These are phyloP conservation scores for Scelioninae gen. 2 DNA, from an alignment of 2,888 invertebrate species.

Conservation along the genomic window DNA sequence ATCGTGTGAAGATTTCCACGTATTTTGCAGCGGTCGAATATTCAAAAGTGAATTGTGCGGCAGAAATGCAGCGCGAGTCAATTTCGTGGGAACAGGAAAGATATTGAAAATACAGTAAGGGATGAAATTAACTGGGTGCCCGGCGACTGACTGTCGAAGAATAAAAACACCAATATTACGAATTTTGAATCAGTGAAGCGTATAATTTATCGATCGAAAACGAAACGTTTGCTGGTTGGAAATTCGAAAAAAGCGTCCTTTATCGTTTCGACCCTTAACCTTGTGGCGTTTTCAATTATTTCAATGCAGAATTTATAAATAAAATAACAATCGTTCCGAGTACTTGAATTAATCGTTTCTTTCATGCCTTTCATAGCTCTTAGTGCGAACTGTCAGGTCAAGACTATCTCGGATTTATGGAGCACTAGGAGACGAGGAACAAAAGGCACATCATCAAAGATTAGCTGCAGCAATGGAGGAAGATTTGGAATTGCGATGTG, in stretches of 20 bases:
- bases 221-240: too few relatives aligned
- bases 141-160: too few relatives aligned
- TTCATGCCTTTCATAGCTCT: slow-evolving; percentile 77
- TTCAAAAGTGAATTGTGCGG: neutral
- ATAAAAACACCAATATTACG: too few relatives aligned
- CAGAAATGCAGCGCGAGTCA: neutral
- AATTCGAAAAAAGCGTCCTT: too few relatives aligned
- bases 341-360: too few relatives aligned
- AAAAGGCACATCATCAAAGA: slow-evolving; percentile 84
- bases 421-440: slow-evolving; percentile 87
- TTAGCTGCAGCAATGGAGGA: slow-evolving; percentile 81
- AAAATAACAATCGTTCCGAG: too few relatives aligned
- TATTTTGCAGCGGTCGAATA: slow-evolving; percentile 3
- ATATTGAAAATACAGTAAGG: slow-evolving; percentile 31
- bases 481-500: slow-evolving; percentile 87
- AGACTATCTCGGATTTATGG: slow-evolving; percentile 88
- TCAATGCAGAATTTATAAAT: too few relatives aligned
- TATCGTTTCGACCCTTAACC: too few relatives aligned
- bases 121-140: slow-evolving; percentile 13
- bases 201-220: too few relatives aligned
- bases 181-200: neutral
- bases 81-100: slow-evolving; percentile 3
- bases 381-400: slow-evolving; percentile 87
- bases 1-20: slow-evolving; percentile 1
- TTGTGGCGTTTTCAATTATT: too few relatives aligned